A percentile compares a stretch with the other conserved stretches of the same genome.
Conservation (phyloP, 2,113 vertebrate species). For the Ploceus nigricollis region DNA sequence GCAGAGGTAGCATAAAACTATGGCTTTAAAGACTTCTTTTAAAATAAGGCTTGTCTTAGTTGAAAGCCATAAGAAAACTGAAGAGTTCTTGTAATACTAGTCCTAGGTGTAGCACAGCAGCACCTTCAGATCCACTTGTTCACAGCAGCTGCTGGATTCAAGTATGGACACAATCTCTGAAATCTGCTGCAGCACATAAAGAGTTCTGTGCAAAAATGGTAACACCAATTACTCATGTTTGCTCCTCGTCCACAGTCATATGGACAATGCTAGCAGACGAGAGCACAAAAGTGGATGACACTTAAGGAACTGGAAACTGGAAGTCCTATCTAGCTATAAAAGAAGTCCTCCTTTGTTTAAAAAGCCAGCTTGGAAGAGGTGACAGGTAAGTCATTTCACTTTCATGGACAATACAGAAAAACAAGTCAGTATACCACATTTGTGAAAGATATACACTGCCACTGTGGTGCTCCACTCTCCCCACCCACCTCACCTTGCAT, state of each 20-base stretch:
- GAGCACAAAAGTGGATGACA: background rate
- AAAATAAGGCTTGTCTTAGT: background rate
- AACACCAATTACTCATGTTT: background rate
- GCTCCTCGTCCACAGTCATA: background rate
- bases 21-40: background rate
- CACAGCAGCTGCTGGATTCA: background rate
- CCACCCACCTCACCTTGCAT: background rate
- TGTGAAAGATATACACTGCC: background rate
- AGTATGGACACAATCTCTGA: background rate
- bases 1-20: background rate
- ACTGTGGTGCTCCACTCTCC: background rate
- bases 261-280: background rate
- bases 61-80: background rate
- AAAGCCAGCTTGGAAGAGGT: background rate
- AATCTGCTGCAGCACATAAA: background rate
- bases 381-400: background rate
- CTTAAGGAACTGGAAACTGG: background rate
- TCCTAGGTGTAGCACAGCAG: background rate
- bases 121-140: background rate
- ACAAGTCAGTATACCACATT: background rate
- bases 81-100: background rate
- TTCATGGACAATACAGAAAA: background rate
- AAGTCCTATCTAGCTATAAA: background rate
- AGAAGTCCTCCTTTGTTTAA: background rate
- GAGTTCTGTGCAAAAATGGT: background rate